Base-by-base conservation (phyloP, 2,888 invertebrate genomes). In the Drosophila peninsularis region DNA sequence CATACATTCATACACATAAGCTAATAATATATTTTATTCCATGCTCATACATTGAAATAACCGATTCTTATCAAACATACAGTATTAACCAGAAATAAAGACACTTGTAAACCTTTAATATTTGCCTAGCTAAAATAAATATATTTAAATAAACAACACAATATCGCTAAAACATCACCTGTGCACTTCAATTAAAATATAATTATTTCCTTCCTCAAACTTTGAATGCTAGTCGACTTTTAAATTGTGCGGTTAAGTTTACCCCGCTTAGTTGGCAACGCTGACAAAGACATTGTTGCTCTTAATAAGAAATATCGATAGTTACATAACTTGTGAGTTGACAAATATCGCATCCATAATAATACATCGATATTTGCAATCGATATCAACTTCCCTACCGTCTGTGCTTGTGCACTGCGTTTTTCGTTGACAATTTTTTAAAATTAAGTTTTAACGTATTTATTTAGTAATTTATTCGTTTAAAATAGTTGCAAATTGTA, bases 381-480 rank as follows among this genome's bases (percentile, higher is more conserved):
- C 74, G 78, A 73, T 73, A 67, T 53, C 47, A 78, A 75, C 74
- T 75, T 75, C 78, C 78, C 74, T 78, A 78, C 66, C 75, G 75
- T 75, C 78, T 75, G 78, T 78, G 75, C 78, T 79, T 62, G 24
- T 62, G 88, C 84, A 83, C 88, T 85, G 84, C 88, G 78, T 91
- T 91, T 90, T 89, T 90, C 79, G 87, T 90, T 90, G 90, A 90
- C 89, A 83, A 80, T 90, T 90, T 88, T 85, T 89, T 86, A 83
- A 78, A 78, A 78, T 79, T 88, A 80, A 80, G 77, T 81, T 81
- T 88, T 77, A 74, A 81, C 71, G 80, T 83, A 80, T 86, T 88
- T 82, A 71, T 65, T 76, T 80, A 89, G 69, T 89, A 74, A 80
- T 88, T 88, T 88, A 89, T 88, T 89, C 52, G 71, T 85, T 88